Conservation (phyloP, 1,140 invertebrate species). For the Drosophila obscura region DNA sequence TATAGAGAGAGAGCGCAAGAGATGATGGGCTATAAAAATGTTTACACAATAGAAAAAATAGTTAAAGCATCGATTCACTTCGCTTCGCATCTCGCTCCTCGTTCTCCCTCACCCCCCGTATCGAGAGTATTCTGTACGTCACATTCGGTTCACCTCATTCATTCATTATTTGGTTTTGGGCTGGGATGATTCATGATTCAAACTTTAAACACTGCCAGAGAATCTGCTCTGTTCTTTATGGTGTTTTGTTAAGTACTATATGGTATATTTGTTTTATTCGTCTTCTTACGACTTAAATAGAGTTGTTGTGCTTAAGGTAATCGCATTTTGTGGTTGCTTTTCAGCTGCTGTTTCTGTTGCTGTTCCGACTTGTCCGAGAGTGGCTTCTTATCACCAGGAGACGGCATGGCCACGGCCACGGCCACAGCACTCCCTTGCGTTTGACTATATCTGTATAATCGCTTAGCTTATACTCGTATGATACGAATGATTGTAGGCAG, state of each 20-base stretch:
- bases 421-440: slow-evolving; percentile 9
- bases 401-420: neutral
- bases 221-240: neutral
- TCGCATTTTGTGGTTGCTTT: slow-evolving; percentile 15
- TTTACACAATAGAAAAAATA: too few species aligned
- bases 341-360: slow-evolving; percentile 21
- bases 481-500: slow-evolving; percentile 82
- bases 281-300: slow-evolving; percentile 44
- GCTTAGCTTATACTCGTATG: slow-evolving; percentile 54
- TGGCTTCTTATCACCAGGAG: slow-evolving; percentile 39
- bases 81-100: too few species aligned
- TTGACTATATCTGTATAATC: slow-evolving; percentile 43
- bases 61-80: too few species aligned
- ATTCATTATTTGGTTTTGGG: too few species aligned
- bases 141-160: neutral
- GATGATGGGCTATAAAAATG: too few species aligned
- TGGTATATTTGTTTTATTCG: slow-evolving; percentile 9
- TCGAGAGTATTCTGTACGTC: neutral
- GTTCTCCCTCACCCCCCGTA: too few species aligned
- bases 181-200: too few species aligned
- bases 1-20: neutral
- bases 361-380: slow-evolving; percentile 35
- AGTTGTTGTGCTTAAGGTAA: slow-evolving; percentile 62
- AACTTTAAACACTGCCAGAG: too few species aligned
- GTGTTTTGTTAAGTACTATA: slow-evolving; percentile 45